phyloP scores from a whole-genome alignment of 2,797 vertebrate species.

The Catamblyrhynchus diadema region DNA sequence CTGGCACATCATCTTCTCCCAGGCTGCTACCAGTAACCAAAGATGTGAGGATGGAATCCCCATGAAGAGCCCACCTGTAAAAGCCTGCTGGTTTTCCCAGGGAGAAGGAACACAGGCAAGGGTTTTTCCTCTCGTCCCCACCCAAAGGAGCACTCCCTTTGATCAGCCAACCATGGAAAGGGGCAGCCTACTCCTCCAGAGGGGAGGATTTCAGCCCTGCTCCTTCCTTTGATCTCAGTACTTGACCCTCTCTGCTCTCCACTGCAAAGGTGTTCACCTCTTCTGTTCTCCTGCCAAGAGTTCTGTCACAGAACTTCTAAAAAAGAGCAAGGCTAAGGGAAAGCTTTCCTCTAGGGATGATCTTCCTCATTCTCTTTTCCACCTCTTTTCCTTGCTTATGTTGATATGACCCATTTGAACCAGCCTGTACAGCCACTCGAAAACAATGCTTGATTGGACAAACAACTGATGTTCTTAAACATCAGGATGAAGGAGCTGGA shows the following conservation, averaged over 20 bases:
- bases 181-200: background rate
- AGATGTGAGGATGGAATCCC: background rate
- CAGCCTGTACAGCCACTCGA: background rate
- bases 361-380: background rate
- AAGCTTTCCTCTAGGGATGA: background rate
- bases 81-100: background rate
- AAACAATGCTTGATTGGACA: background rate
- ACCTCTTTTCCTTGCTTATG: background rate
- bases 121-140: background rate
- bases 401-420: background rate
- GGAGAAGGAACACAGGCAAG: background rate
- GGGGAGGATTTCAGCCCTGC: background rate
- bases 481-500: background rate
- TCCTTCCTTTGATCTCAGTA: background rate
- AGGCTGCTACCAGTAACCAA: background rate
- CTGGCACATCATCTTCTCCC: background rate
- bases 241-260: background rate
- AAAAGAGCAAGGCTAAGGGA: background rate
- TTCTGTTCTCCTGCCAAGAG: background rate
- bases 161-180: background rate
- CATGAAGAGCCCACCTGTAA: accelerated
- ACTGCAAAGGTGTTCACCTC: background rate
- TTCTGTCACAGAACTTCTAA: background rate
- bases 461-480: background rate
- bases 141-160: background rate